phyloP scores from a whole-genome alignment of 2,797 vertebrate genomes.

The Todus mexicanus region DNA sequence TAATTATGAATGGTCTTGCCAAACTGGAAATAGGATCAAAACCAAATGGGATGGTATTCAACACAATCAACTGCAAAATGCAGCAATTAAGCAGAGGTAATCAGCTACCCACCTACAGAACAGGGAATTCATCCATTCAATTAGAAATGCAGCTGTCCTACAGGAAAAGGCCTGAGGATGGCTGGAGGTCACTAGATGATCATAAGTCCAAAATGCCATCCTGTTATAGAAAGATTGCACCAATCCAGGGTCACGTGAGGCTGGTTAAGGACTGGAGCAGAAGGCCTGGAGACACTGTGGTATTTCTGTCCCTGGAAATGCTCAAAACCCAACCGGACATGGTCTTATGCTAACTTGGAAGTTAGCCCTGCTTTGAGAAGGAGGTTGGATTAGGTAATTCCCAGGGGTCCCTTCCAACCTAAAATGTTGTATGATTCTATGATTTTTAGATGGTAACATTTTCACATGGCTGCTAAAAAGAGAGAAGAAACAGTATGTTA shows the following conservation, averaged over 20 bases:
- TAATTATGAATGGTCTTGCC: neutral
- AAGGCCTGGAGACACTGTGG: neutral
- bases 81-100: neutral
- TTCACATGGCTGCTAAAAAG: neutral
- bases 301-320: neutral
- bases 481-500: neutral
- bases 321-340: neutral
- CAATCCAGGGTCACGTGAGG: neutral
- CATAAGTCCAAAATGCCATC: neutral
- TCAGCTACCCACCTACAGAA: neutral
- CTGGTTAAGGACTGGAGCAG: neutral
- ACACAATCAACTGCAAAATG: neutral
- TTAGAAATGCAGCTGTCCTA: neutral
- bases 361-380: neutral
- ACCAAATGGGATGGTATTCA: neutral
- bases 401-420: neutral
- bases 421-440: neutral
- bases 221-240: neutral
- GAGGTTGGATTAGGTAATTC: neutral
- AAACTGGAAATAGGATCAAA: neutral
- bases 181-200: neutral
- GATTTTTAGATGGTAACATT: neutral
- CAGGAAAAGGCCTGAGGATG: neutral
- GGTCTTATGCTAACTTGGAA: neutral
- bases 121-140: neutral